Evolutionary conservation across 1,140 invertebrate species (phyloP).

Genomic region (Halyomorpha halys): DNA sequence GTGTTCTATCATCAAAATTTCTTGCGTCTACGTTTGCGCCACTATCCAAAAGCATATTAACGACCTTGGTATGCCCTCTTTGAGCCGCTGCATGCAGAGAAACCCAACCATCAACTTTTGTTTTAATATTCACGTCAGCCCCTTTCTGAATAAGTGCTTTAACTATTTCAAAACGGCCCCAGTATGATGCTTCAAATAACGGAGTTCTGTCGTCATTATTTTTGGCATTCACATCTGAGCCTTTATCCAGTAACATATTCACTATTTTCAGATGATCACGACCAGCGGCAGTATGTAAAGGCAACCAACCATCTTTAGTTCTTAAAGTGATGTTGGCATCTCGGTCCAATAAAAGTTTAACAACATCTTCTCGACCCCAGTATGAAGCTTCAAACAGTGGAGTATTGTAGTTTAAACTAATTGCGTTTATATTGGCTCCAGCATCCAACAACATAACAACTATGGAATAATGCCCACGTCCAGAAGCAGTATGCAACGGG

Average conservation of each 20-base stretch:
- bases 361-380: background rate
- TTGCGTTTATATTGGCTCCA: background rate
- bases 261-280: background rate
- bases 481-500: background rate
- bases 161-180: background rate
- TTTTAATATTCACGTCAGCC: background rate
- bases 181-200: background rate
- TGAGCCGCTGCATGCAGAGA: too few species aligned
- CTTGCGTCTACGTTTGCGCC: too few species aligned
- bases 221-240: background rate
- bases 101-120: too few species aligned
- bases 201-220: background rate
- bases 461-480: background rate
- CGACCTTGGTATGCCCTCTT: too few species aligned
- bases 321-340: background rate
- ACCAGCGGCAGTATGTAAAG: background rate
- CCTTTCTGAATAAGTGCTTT: background rate
- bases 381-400: conserved; percentile 4
- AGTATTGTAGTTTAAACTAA: background rate
- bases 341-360: background rate
- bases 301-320: background rate
- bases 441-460: background rate
- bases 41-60: too few species aligned
- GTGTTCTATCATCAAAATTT: too few species aligned
- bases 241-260: background rate